Conservation (phyloP, 35 echinoderm and acorn worm species). For the Strongylocentrotus purpuratus region DNA sequence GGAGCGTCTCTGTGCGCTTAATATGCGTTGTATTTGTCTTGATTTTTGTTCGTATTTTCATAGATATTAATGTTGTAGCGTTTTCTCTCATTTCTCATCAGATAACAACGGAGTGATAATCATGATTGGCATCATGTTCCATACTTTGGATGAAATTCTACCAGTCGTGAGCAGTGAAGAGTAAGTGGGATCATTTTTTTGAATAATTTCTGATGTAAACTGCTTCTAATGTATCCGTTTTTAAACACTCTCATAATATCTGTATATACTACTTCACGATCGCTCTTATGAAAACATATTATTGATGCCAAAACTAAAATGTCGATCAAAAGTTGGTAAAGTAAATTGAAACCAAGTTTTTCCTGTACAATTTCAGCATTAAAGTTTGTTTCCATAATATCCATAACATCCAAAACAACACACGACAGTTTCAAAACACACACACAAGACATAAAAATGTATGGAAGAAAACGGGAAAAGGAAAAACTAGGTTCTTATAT, state of each 20-base stretch:
- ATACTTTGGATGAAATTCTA: constrained; percentile 69
- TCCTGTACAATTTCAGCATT: no score
- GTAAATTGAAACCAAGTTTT: no score
- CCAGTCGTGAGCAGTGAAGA: constrained; percentile 53
- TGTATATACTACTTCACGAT: neutral
- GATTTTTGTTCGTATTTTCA: neutral
- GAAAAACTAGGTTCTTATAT: no score
- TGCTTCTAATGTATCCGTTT: neutral
- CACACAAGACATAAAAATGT: no score
- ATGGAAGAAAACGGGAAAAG: no score
- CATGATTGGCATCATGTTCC: constrained; percentile 63
- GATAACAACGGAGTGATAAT: constrained; percentile 56
- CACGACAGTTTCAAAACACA: no score
- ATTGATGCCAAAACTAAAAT: no score
- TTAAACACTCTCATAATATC: neutral
- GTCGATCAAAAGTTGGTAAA: no score
- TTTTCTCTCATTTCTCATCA: neutral
- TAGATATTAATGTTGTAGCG: no score
- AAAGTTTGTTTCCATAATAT: no score
- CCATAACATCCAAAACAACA: no score
- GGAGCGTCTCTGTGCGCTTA: neutral
- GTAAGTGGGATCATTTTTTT: constrained; percentile 35
- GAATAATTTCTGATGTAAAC: neutral
- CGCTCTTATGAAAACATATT: no score
- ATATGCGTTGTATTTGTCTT: neutral